Conservation (phyloP, 2,113 vertebrate species). For the Equus przewalskii region DNA sequence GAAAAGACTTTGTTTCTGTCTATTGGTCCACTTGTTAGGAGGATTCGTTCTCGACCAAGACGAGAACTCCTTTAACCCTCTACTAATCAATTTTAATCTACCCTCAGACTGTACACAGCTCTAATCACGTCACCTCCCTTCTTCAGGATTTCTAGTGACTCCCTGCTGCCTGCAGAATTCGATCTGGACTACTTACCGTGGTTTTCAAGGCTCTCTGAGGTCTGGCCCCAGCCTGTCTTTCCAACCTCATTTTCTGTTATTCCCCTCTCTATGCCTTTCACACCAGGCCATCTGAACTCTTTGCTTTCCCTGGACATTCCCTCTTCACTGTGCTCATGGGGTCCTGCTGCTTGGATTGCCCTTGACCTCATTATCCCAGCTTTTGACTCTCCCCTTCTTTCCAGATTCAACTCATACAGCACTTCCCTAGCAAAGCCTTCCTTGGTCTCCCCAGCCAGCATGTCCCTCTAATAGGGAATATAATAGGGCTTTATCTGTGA, state of each 20-base stretch:
- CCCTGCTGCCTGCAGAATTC: not conserved
- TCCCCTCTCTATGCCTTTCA: not conserved
- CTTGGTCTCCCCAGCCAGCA: not conserved
- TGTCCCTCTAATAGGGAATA: not conserved
- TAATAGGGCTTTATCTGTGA: constrained; percentile 16
- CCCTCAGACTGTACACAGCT: not conserved
- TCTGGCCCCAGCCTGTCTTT: not conserved
- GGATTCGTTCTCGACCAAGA: not conserved
- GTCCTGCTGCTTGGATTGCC: not conserved
- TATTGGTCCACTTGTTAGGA: not conserved
- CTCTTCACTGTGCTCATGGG: not conserved
- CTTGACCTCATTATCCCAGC: not conserved
- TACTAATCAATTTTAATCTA: not conserved
- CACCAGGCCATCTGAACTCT: not conserved
- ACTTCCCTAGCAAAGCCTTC: not conserved
- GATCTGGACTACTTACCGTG: not conserved
- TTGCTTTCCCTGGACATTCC: not conserved
- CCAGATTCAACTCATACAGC: not conserved
- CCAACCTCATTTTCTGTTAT: not conserved
- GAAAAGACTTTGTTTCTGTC: not conserved
- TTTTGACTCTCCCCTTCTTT: not conserved
- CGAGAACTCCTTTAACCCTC: not conserved
- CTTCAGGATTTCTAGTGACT: not conserved
- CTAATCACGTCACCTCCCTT: not conserved
- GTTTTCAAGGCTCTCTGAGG: not conserved